Conservation (phyloP, 2,888 invertebrate genomes). For the Clanis bilineata region DNA sequence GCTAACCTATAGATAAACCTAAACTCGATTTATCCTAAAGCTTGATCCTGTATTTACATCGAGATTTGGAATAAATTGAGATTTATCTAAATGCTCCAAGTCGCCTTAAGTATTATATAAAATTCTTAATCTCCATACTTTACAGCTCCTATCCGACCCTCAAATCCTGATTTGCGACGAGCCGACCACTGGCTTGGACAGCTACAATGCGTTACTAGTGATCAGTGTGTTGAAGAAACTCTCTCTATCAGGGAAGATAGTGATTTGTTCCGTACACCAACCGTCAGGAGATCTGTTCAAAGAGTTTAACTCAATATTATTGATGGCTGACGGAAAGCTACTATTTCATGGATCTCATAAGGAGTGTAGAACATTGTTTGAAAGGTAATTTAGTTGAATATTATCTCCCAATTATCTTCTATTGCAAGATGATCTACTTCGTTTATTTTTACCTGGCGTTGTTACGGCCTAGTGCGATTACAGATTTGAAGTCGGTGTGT, state of each 20-base stretch:
- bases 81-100: too few species aligned
- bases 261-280: constrained; percentile 94
- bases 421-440: too few species aligned
- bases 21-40: too few species aligned
- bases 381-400: constrained; percentile 67
- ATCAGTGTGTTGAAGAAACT: constrained; percentile 85
- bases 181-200: constrained; percentile 95
- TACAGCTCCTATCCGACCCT: constrained; percentile 91
- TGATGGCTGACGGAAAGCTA: constrained; percentile 89
- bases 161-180: constrained; percentile 95
- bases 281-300: constrained; percentile 92
- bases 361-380: constrained; percentile 84
- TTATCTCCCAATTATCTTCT: neutral
- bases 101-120: too few species aligned
- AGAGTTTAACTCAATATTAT: constrained; percentile 88
- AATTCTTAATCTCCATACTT: constrained; percentile 20
- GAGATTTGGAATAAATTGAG: too few species aligned
- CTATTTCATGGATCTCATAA: constrained; percentile 88
- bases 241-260: constrained; percentile 85
- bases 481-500: too few species aligned
- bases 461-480: too few species aligned
- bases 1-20: too few species aligned
- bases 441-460: too few species aligned
- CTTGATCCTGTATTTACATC: too few species aligned
- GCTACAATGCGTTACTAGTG: constrained; percentile 91